These are phyloP conservation scores for Toxonevra muliebris DNA, from an alignment of 2,888 invertebrate genomes.

Conservation along the genomic window DNA sequence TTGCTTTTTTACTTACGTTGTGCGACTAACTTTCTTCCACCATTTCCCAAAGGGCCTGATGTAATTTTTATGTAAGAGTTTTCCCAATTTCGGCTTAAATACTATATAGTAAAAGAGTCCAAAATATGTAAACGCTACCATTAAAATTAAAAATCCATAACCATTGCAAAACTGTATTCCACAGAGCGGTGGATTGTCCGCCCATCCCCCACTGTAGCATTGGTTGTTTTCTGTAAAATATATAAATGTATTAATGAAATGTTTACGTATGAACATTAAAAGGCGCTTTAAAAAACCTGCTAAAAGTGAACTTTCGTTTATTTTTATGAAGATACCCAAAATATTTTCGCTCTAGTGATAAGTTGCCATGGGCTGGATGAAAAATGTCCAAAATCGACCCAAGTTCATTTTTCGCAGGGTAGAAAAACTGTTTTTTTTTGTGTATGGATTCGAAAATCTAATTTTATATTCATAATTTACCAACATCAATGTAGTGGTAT, in stretches of 20 bases:
- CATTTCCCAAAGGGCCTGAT: slow-evolving; percentile 47
- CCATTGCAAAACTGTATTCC: slow-evolving; percentile 70
- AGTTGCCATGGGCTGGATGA: too few relatives aligned
- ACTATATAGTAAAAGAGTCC: slow-evolving; percentile 72
- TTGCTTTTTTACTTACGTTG: slow-evolving; percentile 41
- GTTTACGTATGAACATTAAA: not conserved
- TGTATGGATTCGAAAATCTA: not conserved
- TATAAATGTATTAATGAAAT: not conserved
- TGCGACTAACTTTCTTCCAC: slow-evolving; percentile 55
- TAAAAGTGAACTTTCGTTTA: too few relatives aligned
- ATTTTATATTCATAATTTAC: slow-evolving; percentile 46
- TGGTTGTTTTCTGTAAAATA: slow-evolving; percentile 30
- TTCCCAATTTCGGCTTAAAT: slow-evolving; percentile 69
- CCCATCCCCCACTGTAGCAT: slow-evolving; percentile 15
- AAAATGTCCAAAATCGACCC: too few relatives aligned
- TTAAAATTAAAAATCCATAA: slow-evolving; percentile 76
- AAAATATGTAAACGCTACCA: slow-evolving; percentile 71
- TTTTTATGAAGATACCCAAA: too few relatives aligned
- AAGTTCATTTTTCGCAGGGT: too few relatives aligned
- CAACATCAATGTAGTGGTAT: slow-evolving; percentile 52
- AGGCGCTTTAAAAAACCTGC: too few relatives aligned
- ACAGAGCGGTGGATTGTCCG: slow-evolving; percentile 42
- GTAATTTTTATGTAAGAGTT: slow-evolving; percentile 41
- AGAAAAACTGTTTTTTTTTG: too few relatives aligned
- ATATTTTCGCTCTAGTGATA: too few relatives aligned